Evolutionary conservation across 1,140 invertebrate species (phyloP).

Genomic region (Rhopalosiphum maidis): DNA sequence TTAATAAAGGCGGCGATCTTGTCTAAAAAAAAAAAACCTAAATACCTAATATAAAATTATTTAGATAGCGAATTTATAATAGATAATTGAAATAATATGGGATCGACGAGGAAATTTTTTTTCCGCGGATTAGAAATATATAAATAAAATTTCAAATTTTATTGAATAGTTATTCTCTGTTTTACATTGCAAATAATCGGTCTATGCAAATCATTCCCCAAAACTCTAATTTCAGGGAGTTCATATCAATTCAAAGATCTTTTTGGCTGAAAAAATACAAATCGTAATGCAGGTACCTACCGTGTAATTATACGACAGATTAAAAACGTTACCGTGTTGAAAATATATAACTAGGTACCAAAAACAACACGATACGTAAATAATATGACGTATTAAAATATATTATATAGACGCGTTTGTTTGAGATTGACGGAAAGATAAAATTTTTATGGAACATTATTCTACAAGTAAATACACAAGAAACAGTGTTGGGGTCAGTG

Average conservation of each 20-base stretch:
- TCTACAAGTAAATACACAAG: neutral
- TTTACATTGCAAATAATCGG: neutral
- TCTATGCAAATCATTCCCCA: neutral
- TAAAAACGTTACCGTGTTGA: neutral
- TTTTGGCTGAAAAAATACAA: neutral
- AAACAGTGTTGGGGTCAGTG: neutral
- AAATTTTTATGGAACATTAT: neutral
- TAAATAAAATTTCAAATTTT: neutral
- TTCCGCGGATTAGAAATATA: neutral
- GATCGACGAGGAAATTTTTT: neutral
- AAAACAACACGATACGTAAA: neutral
- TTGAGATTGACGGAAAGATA: neutral
- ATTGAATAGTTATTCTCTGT: neutral
- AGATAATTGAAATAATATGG: neutral
- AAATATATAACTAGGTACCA: neutral
- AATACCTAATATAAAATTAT: neutral
- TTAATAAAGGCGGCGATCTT: neutral
- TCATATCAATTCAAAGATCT: neutral
- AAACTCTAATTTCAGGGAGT: neutral
- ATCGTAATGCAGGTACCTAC: neutral
- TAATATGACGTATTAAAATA: neutral
- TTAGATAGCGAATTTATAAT: neutral
- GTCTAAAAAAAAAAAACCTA: neutral
- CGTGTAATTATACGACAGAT: neutral
- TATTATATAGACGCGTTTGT: neutral